Base-by-base conservation (phyloP, 2,113 vertebrate species). In the Aphyosemion australe region DNA sequence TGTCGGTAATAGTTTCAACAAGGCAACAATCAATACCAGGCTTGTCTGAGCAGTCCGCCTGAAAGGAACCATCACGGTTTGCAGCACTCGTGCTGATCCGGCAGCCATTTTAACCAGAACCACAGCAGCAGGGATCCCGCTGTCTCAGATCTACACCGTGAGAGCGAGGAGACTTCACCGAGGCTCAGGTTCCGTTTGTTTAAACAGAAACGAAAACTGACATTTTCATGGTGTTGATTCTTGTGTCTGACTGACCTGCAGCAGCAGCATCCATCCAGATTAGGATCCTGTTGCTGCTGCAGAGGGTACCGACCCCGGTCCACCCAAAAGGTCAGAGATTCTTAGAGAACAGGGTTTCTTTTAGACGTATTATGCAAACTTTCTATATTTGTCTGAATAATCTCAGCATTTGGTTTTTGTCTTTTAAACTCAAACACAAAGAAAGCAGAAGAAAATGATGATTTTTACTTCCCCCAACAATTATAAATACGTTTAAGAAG, bases 41-140 rank as follows among this genome's bases (percentile, higher is more conserved):
- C 20, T 43, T 59, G 61, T 82, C 58, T 71, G 59, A 72, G 61
- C 31, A 4, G 54, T n/a, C 43, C 43, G 7, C 19, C 72, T 74
- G 75, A 82, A 82, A 77, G 72, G 65, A 77, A 53, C 41, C 53
- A 56, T 67, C 70, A 45, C 12, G 4, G 46, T 32, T 39, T 42
- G 32, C 45, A 26, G 46, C 8, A 6, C 55, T 53, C 53, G 52
- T 0, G 15, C 45, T 15, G 60, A 73, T 70, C 66, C 37, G 61
- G 73, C 70, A 56, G 81, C 73, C 84, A 80, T 82, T 84, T 84
- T 78, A 66, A 63, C 61, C 18, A 41, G 42, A 37, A 75, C 70
- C 69, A 58, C 32, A 73, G 57, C 59, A 11, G 56, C 15, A 0
- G 49, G 21, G 9, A 37, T 70, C 14, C 14, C 14, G 48, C 56